Evolutionary conservation across 2,888 invertebrate genomes (phyloP).

Genomic region (Abrostola triplasia): DNA sequence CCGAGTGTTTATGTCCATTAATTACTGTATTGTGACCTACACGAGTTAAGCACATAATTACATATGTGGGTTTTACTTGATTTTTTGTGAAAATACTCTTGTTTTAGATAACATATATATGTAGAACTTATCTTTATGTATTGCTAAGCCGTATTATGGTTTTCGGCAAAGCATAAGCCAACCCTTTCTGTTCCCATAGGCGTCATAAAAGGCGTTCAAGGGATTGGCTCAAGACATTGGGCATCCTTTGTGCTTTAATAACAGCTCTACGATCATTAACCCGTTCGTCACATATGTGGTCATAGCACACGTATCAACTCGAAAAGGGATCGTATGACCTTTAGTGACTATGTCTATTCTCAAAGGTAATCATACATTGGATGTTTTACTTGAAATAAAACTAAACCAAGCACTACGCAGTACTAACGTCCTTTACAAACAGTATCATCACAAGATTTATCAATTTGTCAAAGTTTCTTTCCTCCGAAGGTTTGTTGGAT

Average conservation of each 20-base stretch:
- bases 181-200: neutral
- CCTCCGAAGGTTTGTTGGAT: slow-evolving; percentile 44
- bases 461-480: slow-evolving; percentile 58
- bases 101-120: neutral
- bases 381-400: slow-evolving; percentile 2
- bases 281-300: neutral
- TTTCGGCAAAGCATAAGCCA: neutral
- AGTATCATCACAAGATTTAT: slow-evolving; percentile 56
- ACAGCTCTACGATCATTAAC: neutral
- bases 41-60: slow-evolving; percentile 10
- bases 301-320: too few relatives aligned
- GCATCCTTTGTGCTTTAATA: neutral
- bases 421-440: slow-evolving; percentile 23
- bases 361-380: neutral
- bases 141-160: neutral
- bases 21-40: slow-evolving; percentile 39
- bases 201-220: slow-evolving; percentile 2
- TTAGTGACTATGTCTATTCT: too few relatives aligned
- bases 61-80: neutral
- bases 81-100: neutral
- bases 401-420: slow-evolving; percentile 8
- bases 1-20: slow-evolving; percentile 60
- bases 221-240: neutral
- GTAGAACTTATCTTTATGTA: neutral
- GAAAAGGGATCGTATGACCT: too few relatives aligned